phyloP scores from a whole-genome alignment of 2,888 invertebrate genomes.

The Zaprionus obscuricornis region DNA sequence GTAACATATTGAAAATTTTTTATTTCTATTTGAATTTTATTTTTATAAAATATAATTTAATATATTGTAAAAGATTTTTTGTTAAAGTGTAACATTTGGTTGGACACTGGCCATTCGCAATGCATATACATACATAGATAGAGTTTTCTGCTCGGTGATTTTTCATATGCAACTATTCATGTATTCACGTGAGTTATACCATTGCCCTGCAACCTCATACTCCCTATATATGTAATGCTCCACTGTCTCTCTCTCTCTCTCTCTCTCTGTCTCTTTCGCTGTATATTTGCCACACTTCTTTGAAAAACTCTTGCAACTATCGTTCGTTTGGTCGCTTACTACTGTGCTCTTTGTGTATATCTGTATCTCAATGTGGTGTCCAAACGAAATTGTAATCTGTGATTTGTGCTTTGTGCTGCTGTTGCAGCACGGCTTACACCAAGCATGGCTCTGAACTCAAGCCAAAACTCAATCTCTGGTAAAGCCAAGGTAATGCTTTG shows the following conservation, averaged over 20 bases:
- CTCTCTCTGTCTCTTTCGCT: not conserved
- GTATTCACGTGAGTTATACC: constrained; percentile 59
- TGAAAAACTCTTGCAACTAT: not conserved
- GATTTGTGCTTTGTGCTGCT: constrained; percentile 56
- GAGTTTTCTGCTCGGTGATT: constrained; percentile 63
- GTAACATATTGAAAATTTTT: not conserved
- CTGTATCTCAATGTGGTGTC: constrained; percentile 31
- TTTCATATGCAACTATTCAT: constrained; percentile 65
- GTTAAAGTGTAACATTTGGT: constrained; percentile 26
- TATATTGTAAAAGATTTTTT: constrained; percentile 1
- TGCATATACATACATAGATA: constrained; percentile 50
- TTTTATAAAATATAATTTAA: not conserved
- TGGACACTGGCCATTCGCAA: constrained; percentile 48
- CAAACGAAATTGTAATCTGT: constrained; percentile 55
- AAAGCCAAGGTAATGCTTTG: constrained; percentile 37
- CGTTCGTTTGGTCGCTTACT: not conserved
- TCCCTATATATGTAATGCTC: not conserved
- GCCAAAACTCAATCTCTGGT: not conserved
- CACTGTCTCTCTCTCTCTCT: not conserved
- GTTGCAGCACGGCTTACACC: constrained; percentile 43
- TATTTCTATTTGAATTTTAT: not conserved
- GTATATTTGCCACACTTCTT: too few species aligned
- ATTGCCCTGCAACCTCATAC: constrained; percentile 6
- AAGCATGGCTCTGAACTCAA: constrained; percentile 1
- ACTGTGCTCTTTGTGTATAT: not conserved